Evolutionary conservation across 2,113 vertebrate species (phyloP), one percentile per base, ranked within the genome.

Genomic region (Pedetes capensis): DNA sequence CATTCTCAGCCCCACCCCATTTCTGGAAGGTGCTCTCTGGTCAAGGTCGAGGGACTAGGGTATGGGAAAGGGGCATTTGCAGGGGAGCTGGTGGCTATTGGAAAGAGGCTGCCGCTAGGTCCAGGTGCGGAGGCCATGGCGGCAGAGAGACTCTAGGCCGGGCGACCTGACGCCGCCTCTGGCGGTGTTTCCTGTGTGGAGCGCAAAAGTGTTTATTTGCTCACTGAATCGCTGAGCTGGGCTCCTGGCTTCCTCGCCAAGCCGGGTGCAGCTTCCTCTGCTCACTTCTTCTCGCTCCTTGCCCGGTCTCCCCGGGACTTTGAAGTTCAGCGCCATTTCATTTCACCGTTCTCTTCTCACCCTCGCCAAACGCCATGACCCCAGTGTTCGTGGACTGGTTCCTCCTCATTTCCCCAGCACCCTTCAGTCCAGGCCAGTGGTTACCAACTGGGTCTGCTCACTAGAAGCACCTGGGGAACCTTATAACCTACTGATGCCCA

Each of bases 381-480:
- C 17, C 1, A 0, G 0, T 2, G 2, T 2, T 14, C 27, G 39
- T 44, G 23, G 69, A 16, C 16, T 20, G 25, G 5, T 16, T 6
- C 37, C 74, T 74, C 32, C 32, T 49, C 34, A 14, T 37, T 34
- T 71, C n/a, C 18, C 16, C 27, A 59, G 13, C 16, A 22, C 14
- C 39, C 80, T 27, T 29, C 1, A 3, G 13, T 59, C n/a, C 22
- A 61, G 23, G 51, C 49, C 42, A 23, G 39, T 10, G 49, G 4
- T 7, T 3, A 9, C 18, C 57, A 80, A 42, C 39, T 42, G 18
- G 22, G 37, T 13, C 12, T 22, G 27, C 37, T 61, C 6, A 8
- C 53, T 7, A 18, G 47, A 74, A 47, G 27, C 23, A 11, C 34
- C 29, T 14, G n/a, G 51, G 63, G 34, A 79, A 1, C 10, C 23